Conservation (phyloP, 2,888 invertebrate genomes). For the Saturnia japonica region DNA sequence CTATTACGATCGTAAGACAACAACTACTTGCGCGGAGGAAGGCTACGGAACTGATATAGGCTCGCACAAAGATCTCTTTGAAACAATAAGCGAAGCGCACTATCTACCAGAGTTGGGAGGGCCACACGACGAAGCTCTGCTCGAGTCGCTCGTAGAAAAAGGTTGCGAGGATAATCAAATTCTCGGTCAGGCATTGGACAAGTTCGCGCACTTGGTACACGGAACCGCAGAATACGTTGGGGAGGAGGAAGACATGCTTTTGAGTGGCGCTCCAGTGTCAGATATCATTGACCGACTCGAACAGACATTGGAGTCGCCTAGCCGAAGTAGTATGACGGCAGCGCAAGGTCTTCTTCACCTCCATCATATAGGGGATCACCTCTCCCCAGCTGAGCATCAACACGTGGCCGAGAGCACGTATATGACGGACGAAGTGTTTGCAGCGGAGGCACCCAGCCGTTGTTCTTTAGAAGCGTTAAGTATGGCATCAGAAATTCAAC, state of each 20-base stretch:
- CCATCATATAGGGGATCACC: slow-evolving; percentile 65
- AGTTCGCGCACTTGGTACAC: slow-evolving; percentile 67
- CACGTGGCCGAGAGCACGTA: slow-evolving; percentile 68
- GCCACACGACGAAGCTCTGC: slow-evolving; percentile 78
- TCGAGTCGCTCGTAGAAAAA: slow-evolving; percentile 83
- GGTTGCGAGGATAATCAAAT: slow-evolving; percentile 84
- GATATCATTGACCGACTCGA: slow-evolving; percentile 85
- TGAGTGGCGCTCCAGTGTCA: slow-evolving; percentile 73
- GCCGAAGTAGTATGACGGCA: slow-evolving; percentile 69
- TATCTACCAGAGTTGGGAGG: slow-evolving; percentile 72
- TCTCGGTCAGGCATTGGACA: slow-evolving; percentile 70
- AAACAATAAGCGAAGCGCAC: slow-evolving; percentile 75
- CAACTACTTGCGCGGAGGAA: slow-evolving; percentile 52
- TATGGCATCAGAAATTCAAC: slow-evolving; percentile 46
- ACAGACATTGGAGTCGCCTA: slow-evolving; percentile 81
- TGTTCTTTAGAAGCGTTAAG: slow-evolving; percentile 55
- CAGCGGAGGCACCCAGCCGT: slow-evolving; percentile 47
- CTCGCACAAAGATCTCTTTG: slow-evolving; percentile 73
- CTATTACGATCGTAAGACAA: slow-evolving; percentile 61
- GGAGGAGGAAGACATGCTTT: slow-evolving; percentile 73
- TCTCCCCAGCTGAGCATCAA: slow-evolving; percentile 54
- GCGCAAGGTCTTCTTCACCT: slow-evolving; percentile 71
- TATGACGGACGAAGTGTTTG: slow-evolving; percentile 60
- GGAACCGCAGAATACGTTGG: slow-evolving; percentile 71
- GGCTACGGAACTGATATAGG: slow-evolving; percentile 60